phyloP scores from a whole-genome alignment of 1,140 invertebrate genomes.

The Saxidomus purpurata region DNA sequence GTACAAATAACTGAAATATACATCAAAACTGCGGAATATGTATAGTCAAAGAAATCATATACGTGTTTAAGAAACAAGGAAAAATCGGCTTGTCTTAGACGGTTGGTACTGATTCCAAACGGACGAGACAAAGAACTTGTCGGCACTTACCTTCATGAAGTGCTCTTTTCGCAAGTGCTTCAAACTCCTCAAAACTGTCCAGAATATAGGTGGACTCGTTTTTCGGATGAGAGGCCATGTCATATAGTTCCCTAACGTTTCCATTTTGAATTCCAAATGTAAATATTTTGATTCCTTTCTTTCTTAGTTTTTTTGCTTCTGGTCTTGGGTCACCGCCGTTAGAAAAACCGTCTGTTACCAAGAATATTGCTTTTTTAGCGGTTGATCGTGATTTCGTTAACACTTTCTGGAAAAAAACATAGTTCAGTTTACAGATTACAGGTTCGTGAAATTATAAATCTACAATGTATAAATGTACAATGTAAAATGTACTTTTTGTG shows the following conservation, averaged over 20 bases:
- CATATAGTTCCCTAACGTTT: constrained; percentile 89
- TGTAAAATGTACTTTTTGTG: too few relatives aligned
- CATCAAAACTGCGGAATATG: too few relatives aligned
- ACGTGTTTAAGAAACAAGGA: too few relatives aligned
- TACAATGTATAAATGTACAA: background rate
- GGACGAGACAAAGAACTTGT: too few relatives aligned
- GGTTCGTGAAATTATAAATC: too few relatives aligned
- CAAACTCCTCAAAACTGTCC: constrained; percentile 91
- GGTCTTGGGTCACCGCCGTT: constrained; percentile 91
- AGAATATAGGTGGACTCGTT: constrained; percentile 90
- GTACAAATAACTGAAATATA: too few relatives aligned
- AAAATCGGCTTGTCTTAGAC: too few relatives aligned
- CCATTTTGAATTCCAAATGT: constrained; percentile 91
- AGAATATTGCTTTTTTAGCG: constrained; percentile 89
- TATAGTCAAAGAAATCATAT: too few relatives aligned
- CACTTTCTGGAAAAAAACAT: constrained; percentile 87
- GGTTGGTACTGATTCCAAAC: too few relatives aligned
- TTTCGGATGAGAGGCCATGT: constrained; percentile 90
- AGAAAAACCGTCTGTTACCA: constrained; percentile 92
- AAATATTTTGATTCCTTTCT: constrained; percentile 88
- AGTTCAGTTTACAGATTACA: too few relatives aligned
- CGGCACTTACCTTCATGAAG: constrained; percentile 90
- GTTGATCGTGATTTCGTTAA: constrained; percentile 87
- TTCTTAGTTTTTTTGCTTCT: constrained; percentile 88
- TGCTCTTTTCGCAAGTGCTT: constrained; percentile 90